phyloP scores from a whole-genome alignment of 2,113 vertebrate genomes.

The Columbina picui region DNA sequence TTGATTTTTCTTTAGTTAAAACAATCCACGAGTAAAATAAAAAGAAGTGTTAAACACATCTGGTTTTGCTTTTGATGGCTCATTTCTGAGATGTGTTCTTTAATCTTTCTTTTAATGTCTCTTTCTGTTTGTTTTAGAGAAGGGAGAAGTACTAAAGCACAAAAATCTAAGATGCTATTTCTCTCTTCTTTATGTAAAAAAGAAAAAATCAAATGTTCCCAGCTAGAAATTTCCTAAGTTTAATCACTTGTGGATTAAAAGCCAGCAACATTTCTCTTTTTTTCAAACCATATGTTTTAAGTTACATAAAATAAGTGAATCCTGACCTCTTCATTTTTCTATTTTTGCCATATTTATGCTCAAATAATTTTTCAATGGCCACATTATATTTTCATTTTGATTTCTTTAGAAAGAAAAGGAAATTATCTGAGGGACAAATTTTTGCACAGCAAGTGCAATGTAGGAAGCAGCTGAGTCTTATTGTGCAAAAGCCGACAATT shows the following conservation, averaged over 20 bases:
- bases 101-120: background rate
- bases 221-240: background rate
- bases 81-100: background rate
- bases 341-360: background rate
- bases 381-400: background rate
- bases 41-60: background rate
- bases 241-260: background rate
- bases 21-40: background rate
- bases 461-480: background rate
- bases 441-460: background rate
- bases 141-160: background rate
- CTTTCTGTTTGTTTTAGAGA: background rate
- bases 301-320: background rate
- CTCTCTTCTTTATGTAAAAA: background rate
- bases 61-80: background rate
- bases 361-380: constrained; percentile 5
- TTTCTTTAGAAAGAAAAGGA: background rate
- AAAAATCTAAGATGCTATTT: background rate
- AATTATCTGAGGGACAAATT: background rate
- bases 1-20: background rate
- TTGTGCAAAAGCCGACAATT: background rate
- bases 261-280: background rate
- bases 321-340: background rate
- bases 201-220: background rate
- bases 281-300: background rate